These are phyloP conservation scores for Tupaia tana DNA, from an alignment of 2,113 vertebrate species.

Conservation along the genomic window DNA sequence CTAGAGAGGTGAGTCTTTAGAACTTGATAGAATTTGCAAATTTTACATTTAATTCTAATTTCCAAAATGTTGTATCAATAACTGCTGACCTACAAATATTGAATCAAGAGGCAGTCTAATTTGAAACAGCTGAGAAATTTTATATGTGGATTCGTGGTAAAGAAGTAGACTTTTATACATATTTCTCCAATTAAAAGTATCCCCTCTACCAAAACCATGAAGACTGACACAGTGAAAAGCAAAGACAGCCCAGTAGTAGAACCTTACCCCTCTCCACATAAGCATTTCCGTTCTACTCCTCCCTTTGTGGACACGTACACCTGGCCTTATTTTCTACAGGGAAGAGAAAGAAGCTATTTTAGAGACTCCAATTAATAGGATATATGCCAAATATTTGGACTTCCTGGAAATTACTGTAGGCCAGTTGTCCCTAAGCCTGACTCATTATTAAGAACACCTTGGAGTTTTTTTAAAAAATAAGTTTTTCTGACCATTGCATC, in stretches of 20 bases:
- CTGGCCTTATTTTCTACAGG: not conserved
- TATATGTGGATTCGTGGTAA: not conserved
- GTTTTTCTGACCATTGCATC: not conserved
- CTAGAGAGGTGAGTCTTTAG: not conserved
- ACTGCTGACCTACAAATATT: not conserved
- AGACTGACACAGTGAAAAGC: not conserved
- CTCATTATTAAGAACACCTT: not conserved
- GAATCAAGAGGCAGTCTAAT: not conserved
- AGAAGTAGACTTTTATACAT: not conserved
- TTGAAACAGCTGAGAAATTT: not conserved
- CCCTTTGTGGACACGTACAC: not conserved
- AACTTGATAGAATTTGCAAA: not conserved
- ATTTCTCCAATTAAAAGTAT: not conserved
- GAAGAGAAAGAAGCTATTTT: not conserved
- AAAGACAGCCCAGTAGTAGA: not conserved
- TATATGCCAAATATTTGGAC: not conserved
- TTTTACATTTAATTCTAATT: not conserved
- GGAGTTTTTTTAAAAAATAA: not conserved
- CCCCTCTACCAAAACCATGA: not conserved
- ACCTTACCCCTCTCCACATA: fast-evolving
- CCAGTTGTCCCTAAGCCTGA: not conserved
- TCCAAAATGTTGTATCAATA: not conserved
- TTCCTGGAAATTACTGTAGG: not conserved
- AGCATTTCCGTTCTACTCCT: not conserved
- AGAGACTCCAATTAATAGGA: not conserved